phyloP scores from a whole-genome alignment of 2,797 vertebrate genomes.

The Dryobates pubescens region DNA sequence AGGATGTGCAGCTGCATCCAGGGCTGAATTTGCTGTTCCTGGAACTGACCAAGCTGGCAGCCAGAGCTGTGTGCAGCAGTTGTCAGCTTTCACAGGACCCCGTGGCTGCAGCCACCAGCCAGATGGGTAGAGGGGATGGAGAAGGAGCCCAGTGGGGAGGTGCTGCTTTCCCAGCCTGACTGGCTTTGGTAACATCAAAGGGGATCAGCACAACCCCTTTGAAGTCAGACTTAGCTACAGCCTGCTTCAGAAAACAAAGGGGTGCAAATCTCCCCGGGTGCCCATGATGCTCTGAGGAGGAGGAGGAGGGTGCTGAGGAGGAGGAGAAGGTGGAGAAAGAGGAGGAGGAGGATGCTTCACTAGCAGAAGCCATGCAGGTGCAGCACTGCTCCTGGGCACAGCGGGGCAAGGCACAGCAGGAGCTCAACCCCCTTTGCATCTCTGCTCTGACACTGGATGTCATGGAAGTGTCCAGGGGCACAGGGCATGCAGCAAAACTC shows the following conservation, averaged over 20 bases:
- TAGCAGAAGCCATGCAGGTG: rapidly evolving
- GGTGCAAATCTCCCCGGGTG: background rate
- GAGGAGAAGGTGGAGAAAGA: background rate
- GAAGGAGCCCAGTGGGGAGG: background rate
- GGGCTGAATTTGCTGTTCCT: background rate
- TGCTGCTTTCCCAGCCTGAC: background rate
- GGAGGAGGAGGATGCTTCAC: background rate
- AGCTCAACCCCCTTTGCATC: background rate
- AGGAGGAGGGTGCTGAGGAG: background rate
- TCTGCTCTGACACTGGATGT: background rate
- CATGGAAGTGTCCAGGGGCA: background rate
- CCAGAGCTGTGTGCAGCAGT: background rate
- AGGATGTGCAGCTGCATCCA: background rate
- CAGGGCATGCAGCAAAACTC: background rate
- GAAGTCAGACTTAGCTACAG: background rate
- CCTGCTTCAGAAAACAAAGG: background rate
- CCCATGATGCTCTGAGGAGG: rapidly evolving
- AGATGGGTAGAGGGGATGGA: background rate
- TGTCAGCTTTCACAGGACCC: background rate
- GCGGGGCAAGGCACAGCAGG: rapidly evolving
- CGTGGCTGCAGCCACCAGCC: background rate
- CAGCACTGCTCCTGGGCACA: background rate
- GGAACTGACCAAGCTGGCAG: background rate
- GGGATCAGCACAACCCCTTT: background rate
- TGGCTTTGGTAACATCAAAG: background rate